Conservation (phyloP, 2,113 vertebrate genomes). For the Takifugu bimaculatus region DNA sequence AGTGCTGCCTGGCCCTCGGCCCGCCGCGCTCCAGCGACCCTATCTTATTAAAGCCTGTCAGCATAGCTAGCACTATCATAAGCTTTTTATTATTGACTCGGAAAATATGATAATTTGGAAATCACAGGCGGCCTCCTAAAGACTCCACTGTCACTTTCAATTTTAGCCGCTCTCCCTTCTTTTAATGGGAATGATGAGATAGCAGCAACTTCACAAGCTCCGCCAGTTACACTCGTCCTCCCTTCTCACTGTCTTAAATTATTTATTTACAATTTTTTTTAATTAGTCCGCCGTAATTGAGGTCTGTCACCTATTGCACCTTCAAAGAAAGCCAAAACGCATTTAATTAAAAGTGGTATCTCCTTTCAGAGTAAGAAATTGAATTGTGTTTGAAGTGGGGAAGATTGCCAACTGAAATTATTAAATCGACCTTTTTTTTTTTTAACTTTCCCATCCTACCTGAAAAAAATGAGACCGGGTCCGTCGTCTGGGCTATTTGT, state of each 20-base stretch:
- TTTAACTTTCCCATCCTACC: constrained; percentile 33
- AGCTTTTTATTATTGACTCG: constrained; percentile 80
- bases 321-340: constrained; percentile 72
- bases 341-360: constrained; percentile 79
- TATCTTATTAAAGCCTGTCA: constrained; percentile 79
- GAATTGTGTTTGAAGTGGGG: constrained; percentile 75
- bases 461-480: constrained; percentile 48
- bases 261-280: constrained; percentile 72
- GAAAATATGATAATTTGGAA: constrained; percentile 82
- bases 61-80: constrained; percentile 78
- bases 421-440: constrained; percentile 58
- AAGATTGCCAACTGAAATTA: constrained; percentile 71
- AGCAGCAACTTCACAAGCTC: constrained; percentile 67
- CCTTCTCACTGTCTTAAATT: constrained; percentile 43
- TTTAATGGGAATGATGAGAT: constrained; percentile 73
- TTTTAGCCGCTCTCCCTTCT: constrained; percentile 67
- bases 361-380: constrained; percentile 69
- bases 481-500: constrained; percentile 20
- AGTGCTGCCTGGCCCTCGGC: constrained; percentile 49
- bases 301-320: constrained; percentile 76
- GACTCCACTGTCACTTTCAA: constrained; percentile 74
- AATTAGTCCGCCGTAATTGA: constrained; percentile 78
- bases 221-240: constrained; percentile 39
- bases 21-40: constrained; percentile 70
- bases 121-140: constrained; percentile 77